These are phyloP conservation scores for Sarcophaga caerulescens DNA, from an alignment of 2,888 invertebrate genomes.

Conservation along the genomic window DNA sequence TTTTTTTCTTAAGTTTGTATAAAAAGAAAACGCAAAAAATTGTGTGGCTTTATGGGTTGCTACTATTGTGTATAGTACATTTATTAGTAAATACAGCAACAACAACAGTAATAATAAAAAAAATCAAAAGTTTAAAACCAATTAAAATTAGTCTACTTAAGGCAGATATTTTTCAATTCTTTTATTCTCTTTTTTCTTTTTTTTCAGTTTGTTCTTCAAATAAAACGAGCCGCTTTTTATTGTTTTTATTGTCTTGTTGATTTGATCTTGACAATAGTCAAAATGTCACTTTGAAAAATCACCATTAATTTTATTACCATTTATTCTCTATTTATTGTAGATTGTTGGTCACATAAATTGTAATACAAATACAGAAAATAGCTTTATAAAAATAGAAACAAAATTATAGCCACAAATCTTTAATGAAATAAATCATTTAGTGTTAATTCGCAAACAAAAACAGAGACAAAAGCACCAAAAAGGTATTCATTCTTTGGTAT, in stretches of 20 bases:
- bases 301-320: conserved; percentile 60
- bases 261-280: conserved; percentile 66
- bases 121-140: conserved; percentile 28
- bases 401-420: conserved; percentile 50
- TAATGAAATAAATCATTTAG: conserved; percentile 64
- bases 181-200: conserved; percentile 21
- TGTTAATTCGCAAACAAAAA: conserved; percentile 54
- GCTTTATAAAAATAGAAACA: conserved; percentile 19
- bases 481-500: background rate
- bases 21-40: conserved; percentile 9
- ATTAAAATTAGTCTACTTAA: conserved; percentile 62
- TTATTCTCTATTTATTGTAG: conserved; percentile 73
- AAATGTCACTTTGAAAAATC: conserved; percentile 66
- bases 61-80: conserved; percentile 13
- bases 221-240: conserved; percentile 60
- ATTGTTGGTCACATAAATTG: conserved; percentile 74
- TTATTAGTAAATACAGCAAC: background rate
- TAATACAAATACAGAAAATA: conserved; percentile 61
- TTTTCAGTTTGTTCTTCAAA: conserved; percentile 29
- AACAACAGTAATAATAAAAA: background rate
- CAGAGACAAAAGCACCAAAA: background rate
- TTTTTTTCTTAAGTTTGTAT: background rate
- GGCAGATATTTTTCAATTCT: background rate
- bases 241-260: conserved; percentile 57
- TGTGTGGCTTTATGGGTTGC: background rate